Conservation (phyloP, 2,888 invertebrate species). For the Tipula unca region DNA sequence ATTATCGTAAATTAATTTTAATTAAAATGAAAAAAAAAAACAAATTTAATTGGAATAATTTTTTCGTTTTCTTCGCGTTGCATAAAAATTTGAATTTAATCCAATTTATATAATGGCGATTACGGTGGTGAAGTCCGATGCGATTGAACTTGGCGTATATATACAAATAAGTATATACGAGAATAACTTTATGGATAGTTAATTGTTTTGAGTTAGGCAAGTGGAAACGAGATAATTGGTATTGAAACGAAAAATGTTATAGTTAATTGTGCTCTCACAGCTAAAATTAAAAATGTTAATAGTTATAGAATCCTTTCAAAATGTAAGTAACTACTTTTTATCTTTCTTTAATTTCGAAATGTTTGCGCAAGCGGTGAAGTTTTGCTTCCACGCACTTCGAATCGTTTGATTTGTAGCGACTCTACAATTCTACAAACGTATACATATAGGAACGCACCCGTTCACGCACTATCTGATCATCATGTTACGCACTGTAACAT, state of each 20-base stretch:
- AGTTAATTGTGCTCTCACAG: no score
- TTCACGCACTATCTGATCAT: no score
- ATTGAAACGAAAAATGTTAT: neutral
- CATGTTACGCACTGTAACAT: no score
- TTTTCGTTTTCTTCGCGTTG: neutral
- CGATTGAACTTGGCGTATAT: neutral
- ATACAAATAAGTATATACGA: no score
- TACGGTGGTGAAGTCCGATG: neutral
- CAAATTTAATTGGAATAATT: neutral
- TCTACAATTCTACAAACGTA: no score
- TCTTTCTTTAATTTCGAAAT: no score
- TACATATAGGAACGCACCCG: no score
- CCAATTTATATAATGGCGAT: neutral
- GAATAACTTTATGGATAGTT: neutral
- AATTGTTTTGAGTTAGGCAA: neutral
- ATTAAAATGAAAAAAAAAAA: neutral
- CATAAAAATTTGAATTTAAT: neutral
- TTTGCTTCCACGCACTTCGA: no score
- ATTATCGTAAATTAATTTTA: conserved; percentile 14
- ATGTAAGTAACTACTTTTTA: no score
- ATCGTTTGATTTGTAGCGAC: no score
- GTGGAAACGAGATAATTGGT: neutral
- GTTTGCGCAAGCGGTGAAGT: no score
- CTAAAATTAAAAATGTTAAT: neutral
- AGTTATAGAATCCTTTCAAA: neutral